phyloP scores from a whole-genome alignment of 2,888 invertebrate genomes.

The Nomada ferruginata region DNA sequence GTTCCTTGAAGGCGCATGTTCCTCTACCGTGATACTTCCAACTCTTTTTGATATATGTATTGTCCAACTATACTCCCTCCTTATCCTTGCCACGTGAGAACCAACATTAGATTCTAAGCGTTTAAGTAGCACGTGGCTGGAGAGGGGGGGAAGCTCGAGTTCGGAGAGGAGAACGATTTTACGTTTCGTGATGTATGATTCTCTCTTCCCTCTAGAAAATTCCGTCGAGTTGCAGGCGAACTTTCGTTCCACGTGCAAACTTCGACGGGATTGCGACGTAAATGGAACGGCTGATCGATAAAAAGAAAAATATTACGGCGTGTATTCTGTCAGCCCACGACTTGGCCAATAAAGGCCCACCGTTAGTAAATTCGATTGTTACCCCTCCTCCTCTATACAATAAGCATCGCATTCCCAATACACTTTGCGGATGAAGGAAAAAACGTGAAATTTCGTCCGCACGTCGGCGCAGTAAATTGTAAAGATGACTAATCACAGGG shows the following conservation, averaged over 20 bases:
- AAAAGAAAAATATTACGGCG: constrained; percentile 8
- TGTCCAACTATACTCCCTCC: constrained; percentile 19
- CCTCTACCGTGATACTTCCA: constrained; percentile 16
- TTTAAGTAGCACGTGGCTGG: constrained; percentile 1
- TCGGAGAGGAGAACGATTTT: neutral
- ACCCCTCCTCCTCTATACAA: neutral
- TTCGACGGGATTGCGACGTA: neutral
- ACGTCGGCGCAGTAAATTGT: too few species aligned
- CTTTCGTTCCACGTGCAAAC: neutral
- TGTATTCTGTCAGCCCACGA: neutral
- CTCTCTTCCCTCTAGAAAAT: neutral
- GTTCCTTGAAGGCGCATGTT: constrained; percentile 31
- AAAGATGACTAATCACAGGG: too few species aligned
- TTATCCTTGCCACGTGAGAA: constrained; percentile 20
- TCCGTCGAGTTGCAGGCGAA: neutral
- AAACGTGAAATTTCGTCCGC: too few species aligned
- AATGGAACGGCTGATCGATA: neutral
- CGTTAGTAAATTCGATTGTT: neutral
- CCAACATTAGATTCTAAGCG: constrained; percentile 24
- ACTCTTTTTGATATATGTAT: constrained; percentile 25
- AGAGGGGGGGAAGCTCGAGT: neutral
- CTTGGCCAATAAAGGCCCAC: neutral
- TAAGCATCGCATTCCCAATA: too few species aligned
- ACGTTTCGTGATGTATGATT: constrained; percentile 12
- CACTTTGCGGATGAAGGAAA: too few species aligned